Conservation (phyloP, 2,113 vertebrate species). For the Axis porcinus region DNA sequence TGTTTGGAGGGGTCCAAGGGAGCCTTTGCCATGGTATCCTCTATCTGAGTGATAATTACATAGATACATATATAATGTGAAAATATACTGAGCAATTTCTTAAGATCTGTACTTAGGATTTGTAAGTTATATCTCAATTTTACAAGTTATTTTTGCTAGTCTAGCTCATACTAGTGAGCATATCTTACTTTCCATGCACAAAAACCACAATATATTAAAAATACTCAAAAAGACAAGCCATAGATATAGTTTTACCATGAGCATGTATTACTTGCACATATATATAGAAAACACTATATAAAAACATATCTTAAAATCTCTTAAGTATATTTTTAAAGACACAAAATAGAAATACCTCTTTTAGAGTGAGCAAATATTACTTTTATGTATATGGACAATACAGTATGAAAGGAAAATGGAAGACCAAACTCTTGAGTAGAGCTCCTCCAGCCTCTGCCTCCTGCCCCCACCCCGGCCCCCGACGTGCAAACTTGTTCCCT, state of each 20-base stretch:
- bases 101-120: not conserved
- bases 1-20: not conserved
- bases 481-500: rapidly evolving
- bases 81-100: not conserved
- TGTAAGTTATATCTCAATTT: not conserved
- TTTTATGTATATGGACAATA: not conserved
- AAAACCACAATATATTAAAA: not conserved
- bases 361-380: not conserved
- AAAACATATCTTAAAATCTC: not conserved
- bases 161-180: not conserved
- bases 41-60: too few relatives aligned
- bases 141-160: not conserved
- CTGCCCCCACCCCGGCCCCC: rapidly evolving
- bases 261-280: not conserved
- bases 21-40: not conserved
- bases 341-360: not conserved
- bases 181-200: not conserved
- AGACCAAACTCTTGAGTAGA: not conserved
- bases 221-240: not conserved
- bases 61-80: too few relatives aligned
- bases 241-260: not conserved
- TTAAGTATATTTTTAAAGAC: not conserved
- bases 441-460: not conserved
- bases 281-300: not conserved
- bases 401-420: not conserved